phyloP scores from a whole-genome alignment of 1,140 invertebrate genomes.

The Leptopilina clavipes region DNA sequence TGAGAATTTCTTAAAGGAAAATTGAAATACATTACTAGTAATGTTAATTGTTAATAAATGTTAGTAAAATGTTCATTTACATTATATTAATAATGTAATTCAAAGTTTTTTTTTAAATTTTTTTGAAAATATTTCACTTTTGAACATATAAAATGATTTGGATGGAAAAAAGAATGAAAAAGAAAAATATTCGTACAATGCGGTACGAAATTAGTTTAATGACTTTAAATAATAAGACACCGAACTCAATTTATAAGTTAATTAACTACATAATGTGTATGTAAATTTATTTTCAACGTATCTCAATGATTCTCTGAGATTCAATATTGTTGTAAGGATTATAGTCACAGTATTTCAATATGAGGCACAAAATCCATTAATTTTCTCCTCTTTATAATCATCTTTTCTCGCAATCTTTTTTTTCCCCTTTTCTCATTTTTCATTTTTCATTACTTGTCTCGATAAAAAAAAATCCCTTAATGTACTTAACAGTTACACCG shows the following conservation, averaged over 20 bases:
- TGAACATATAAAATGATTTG: neutral
- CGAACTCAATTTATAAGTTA: constrained; percentile 33
- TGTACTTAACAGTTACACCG: constrained; percentile 33
- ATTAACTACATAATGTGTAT: constrained; percentile 38
- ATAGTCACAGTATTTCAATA: constrained; percentile 48
- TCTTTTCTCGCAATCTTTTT: constrained; percentile 2
- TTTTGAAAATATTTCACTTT: neutral
- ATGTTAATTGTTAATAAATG: too few relatives aligned
- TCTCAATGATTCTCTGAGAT: constrained; percentile 25
- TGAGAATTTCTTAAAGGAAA: too few relatives aligned
- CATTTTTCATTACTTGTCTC: neutral
- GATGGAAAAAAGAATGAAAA: constrained; percentile 1
- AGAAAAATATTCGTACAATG: neutral
- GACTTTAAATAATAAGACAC: neutral
- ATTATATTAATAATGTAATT: neutral
- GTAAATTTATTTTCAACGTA: constrained; percentile 32
- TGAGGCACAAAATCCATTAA: constrained; percentile 23
- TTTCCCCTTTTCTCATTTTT: neutral
- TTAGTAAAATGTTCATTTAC: too few relatives aligned
- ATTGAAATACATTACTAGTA: too few relatives aligned
- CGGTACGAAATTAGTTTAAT: constrained; percentile 18
- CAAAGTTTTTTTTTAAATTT: neutral
- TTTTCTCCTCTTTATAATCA: neutral
- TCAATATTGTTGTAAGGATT: constrained; percentile 37
- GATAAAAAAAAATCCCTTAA: neutral